Percentiles rank a stretch among this genome's conserved stretches.
These are phyloP conservation scores for Cnemophilus loriae DNA, from an alignment of 2,113 vertebrate species.

Conservation along the genomic window DNA sequence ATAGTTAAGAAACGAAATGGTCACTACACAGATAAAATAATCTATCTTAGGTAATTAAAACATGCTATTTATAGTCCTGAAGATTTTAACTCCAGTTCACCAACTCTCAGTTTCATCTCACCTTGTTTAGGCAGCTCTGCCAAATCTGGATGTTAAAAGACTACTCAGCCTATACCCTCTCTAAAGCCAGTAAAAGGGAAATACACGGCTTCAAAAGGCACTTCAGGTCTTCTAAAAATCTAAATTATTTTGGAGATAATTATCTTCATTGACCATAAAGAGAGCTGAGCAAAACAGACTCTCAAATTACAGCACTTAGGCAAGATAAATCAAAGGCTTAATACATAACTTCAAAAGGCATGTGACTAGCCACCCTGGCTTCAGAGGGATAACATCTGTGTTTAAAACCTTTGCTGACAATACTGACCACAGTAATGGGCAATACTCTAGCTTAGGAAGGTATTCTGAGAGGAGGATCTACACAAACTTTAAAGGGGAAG, in stretches of 20 bases:
- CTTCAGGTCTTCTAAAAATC: neutral
- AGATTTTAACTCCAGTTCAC: neutral
- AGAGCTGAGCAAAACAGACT: constrained; percentile 10
- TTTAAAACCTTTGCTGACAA: neutral
- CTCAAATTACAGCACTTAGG: constrained; percentile 35
- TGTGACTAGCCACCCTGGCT: neutral
- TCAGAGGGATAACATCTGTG: neutral
- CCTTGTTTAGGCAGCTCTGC: neutral
- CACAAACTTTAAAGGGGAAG: neutral
- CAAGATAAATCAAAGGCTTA: neutral
- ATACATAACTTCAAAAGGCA: constrained; percentile 25
- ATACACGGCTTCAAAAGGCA: neutral
- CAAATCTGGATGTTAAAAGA: neutral
- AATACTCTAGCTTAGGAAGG: neutral
- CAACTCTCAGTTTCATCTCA: neutral
- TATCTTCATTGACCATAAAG: constrained; percentile 10
- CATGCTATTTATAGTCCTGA: neutral
- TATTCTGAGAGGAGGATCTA: neutral
- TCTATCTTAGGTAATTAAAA: neutral
- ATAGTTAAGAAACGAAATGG: neutral
- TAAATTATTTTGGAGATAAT: constrained; percentile 1
- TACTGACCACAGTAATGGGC: neutral
- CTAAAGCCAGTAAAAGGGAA: neutral
- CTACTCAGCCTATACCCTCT: neutral
- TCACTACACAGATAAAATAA: neutral